Evolutionary conservation across 2,888 invertebrate species (phyloP).

Genomic region (Drosophila nigritarsus): DNA sequence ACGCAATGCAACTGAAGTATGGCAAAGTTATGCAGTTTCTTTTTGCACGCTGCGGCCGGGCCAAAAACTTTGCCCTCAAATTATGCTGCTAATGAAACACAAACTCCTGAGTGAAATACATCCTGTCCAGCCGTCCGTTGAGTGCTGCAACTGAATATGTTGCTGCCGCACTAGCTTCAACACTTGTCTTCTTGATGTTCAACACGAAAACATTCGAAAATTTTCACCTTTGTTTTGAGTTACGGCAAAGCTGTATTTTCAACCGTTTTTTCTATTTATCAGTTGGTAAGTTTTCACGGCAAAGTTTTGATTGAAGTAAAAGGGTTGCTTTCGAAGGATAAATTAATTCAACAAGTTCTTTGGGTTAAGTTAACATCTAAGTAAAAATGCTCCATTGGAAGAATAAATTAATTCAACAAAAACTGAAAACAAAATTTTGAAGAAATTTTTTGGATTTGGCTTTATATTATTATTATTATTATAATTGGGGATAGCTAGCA

Average conservation of each 20-base stretch:
- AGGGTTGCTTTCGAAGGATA: neutral
- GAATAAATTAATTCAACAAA: too few relatives aligned
- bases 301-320: neutral
- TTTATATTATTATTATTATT: too few relatives aligned
- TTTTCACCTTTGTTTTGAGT: neutral
- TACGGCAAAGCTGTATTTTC: too few relatives aligned
- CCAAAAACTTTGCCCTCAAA: constrained; percentile 61
- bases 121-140: constrained; percentile 14
- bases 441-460: neutral
- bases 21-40: constrained; percentile 72
- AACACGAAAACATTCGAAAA: neutral
- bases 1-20: constrained; percentile 80
- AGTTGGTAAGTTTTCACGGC: neutral
- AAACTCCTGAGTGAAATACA: constrained; percentile 55
- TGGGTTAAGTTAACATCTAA: too few relatives aligned
- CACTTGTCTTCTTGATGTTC: neutral
- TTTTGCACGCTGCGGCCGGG: constrained; percentile 43
- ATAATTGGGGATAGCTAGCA: too few relatives aligned
- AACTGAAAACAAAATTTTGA: too few relatives aligned
- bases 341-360: neutral
- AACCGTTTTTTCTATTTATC: neutral
- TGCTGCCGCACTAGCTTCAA: constrained; percentile 1
- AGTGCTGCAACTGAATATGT: constrained; percentile 15
- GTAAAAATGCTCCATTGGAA: neutral
- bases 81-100: constrained; percentile 78